Percentiles rank a stretch among this genome's conserved stretches.
phyloP scores from a whole-genome alignment of 1,140 invertebrate species.

The Conopomorpha cramerella region DNA sequence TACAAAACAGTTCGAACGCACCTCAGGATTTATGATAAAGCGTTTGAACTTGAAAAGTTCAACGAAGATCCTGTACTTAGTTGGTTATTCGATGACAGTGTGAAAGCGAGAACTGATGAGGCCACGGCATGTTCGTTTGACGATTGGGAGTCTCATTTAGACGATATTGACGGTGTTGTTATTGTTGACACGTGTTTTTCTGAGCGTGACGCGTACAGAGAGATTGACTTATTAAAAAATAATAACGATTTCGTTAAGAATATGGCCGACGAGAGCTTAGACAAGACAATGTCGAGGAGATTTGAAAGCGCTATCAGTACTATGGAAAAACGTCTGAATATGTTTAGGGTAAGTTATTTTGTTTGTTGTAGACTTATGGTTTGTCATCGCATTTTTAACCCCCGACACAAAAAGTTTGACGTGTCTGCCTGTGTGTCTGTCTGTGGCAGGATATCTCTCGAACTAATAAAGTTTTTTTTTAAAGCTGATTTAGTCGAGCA shows the following conservation, averaged over 20 bases:
- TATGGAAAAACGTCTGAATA: conserved; percentile 19
- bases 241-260: conserved; percentile 29
- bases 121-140: no score
- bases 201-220: conserved; percentile 21
- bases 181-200: conserved; percentile 33
- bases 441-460: no score
- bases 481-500: no score
- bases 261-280: conserved; percentile 18
- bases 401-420: no score
- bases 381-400: no score
- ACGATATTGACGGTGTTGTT: conserved; percentile 10
- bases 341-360: conserved; percentile 36
- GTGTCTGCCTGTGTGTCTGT: no score
- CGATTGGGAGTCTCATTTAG: conserved; percentile 23
- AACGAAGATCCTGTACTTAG: conserved; percentile 31
- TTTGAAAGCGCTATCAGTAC: conserved; percentile 22
- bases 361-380: no score
- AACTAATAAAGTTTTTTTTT: no score
- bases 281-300: conserved; percentile 20
- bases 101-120: no score
- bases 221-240: conserved; percentile 30
- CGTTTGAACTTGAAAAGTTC: conserved; percentile 16
- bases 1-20: conserved; percentile 26
- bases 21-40: conserved; percentile 19
- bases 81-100: no score